A percentile compares a stretch with the other conserved stretches of the same genome.
phyloP scores from a whole-genome alignment of 2,888 invertebrate genomes.

The Mimumesa dahlbomi region DNA sequence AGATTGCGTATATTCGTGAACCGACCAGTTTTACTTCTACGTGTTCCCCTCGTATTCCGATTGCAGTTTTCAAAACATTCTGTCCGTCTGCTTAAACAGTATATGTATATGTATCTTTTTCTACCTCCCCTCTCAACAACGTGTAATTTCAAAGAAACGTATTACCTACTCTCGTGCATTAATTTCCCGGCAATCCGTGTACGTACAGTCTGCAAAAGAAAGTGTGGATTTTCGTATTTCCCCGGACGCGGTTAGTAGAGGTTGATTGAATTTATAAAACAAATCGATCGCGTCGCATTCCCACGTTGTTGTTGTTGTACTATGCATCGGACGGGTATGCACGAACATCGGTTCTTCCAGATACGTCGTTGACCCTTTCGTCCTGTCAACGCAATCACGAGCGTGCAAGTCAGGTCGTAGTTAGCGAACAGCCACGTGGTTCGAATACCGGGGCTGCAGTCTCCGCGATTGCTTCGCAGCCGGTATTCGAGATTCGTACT shows the following conservation, averaged over 20 bases:
- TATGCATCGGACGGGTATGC: slow-evolving; percentile 2
- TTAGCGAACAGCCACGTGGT: slow-evolving; percentile 66
- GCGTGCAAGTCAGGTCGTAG: slow-evolving; percentile 50
- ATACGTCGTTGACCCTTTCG: slow-evolving; percentile 51
- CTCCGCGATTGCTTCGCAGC: slow-evolving; percentile 42
- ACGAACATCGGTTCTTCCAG: slow-evolving; percentile 43
- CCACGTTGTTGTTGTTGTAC: slow-evolving; percentile 7
- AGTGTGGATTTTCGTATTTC: too few species aligned
- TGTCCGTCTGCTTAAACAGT: too few species aligned
- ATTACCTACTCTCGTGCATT: too few species aligned
- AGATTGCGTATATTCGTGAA: not conserved
- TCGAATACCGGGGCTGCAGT: slow-evolving; percentile 66
- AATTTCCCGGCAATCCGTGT: not conserved
- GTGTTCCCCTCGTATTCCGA: not conserved
- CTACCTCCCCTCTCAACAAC: too few species aligned
- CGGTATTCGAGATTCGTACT: slow-evolving; percentile 63
- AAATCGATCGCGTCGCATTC: slow-evolving; percentile 15
- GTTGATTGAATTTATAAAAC: too few species aligned
- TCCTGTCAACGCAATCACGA: slow-evolving; percentile 57
- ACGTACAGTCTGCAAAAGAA: too few species aligned
- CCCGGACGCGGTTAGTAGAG: too few species aligned
- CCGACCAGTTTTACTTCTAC: not conserved
- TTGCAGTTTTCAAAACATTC: not conserved
- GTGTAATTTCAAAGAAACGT: too few species aligned
- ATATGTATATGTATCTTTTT: too few species aligned